Evolutionary conservation across 2,797 vertebrate species (phyloP).

Genomic region (Podarcis siculus): DNA sequence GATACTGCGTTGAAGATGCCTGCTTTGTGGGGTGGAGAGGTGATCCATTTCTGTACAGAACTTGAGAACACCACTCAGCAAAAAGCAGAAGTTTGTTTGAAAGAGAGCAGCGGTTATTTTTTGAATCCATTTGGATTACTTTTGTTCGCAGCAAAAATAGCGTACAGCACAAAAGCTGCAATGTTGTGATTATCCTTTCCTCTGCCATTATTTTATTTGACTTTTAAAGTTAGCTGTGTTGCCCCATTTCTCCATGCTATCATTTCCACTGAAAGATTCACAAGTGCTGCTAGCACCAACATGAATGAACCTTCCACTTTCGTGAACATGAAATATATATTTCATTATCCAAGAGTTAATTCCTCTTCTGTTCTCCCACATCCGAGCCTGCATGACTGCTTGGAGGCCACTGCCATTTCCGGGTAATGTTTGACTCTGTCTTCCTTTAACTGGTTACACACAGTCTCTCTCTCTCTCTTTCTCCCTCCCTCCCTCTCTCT

Average conservation of each 20-base stretch:
- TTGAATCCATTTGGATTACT: background rate
- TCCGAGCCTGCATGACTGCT: slow-evolving; percentile 2
- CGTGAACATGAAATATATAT: background rate
- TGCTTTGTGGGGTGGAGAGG: no score
- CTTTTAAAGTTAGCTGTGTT: background rate
- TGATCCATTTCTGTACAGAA: background rate
- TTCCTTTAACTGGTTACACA: slow-evolving; percentile 23
- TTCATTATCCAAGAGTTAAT: slow-evolving; percentile 14
- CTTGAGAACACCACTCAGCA: background rate
- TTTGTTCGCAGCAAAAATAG: background rate
- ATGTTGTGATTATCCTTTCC: background rate
- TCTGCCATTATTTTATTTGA: background rate
- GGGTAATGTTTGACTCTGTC: slow-evolving; percentile 39
- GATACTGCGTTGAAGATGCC: background rate
- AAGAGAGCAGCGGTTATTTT: background rate
- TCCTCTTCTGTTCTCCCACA: slow-evolving; percentile 37
- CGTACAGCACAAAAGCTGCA: background rate
- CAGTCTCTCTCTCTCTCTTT: background rate
- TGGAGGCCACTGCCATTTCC: slow-evolving; percentile 44
- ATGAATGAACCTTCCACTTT: background rate
- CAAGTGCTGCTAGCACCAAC: background rate
- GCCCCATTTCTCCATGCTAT: accelerated
- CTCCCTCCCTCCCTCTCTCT: background rate
- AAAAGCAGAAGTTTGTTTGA: background rate
- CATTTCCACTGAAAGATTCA: slow-evolving; percentile 7